Evolutionary conservation across 2,888 invertebrate species (phyloP).

Genomic region (Amphipoea oculea): DNA sequence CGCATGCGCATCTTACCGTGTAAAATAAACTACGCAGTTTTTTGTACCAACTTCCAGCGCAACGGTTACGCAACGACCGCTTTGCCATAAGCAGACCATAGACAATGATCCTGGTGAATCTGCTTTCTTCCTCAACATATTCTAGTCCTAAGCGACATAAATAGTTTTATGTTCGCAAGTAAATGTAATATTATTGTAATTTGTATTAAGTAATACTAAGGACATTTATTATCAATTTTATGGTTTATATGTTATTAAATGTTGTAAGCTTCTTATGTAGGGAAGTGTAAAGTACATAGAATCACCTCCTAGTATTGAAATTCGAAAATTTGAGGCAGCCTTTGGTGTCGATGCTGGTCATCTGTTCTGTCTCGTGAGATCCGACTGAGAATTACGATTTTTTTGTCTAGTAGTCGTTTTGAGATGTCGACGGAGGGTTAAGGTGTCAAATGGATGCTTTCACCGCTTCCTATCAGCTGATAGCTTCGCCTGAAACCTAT

Average conservation of each 20-base stretch:
- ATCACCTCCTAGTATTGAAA: slow-evolving; percentile 84
- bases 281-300: slow-evolving; percentile 86
- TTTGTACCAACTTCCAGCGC: slow-evolving; percentile 69
- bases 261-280: slow-evolving; percentile 83
- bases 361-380: slow-evolving; percentile 78
- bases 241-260: slow-evolving; percentile 84
- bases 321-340: slow-evolving; percentile 73
- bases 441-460: slow-evolving; percentile 22
- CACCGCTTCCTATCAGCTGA: slow-evolving; percentile 23
- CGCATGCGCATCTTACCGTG: slow-evolving; percentile 75
- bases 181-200: slow-evolving; percentile 87
- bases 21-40: slow-evolving; percentile 71
- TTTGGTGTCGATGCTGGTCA: slow-evolving; percentile 83
- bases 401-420: slow-evolving; percentile 70
- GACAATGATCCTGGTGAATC: slow-evolving; percentile 84
- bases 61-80: slow-evolving; percentile 78
- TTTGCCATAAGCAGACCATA: slow-evolving; percentile 82
- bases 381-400: slow-evolving; percentile 80
- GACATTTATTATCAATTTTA: slow-evolving; percentile 84
- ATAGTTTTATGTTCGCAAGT: slow-evolving; percentile 86
- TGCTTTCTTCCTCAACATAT: slow-evolving; percentile 90
- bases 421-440: slow-evolving; percentile 25
- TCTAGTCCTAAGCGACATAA: slow-evolving; percentile 89
- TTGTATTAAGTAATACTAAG: slow-evolving; percentile 77
- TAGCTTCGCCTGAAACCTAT: slow-evolving; percentile 41